Conservation (phyloP, 2,113 vertebrate species). For the Cardinalis cardinalis region DNA sequence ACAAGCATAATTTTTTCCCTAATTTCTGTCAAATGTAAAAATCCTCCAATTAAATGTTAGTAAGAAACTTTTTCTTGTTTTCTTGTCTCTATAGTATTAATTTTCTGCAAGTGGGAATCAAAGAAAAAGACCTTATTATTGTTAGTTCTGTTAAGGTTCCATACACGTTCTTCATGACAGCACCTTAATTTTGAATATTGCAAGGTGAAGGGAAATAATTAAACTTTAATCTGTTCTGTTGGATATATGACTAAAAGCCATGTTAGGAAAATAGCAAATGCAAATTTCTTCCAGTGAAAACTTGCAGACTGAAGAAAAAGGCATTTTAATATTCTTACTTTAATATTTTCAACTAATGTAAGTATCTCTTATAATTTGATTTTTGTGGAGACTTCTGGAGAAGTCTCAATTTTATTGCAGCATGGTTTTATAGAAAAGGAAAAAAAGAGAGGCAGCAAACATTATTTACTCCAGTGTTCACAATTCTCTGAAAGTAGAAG, state of each 20-base stretch:
- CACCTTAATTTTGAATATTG: neutral
- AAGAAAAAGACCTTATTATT: neutral
- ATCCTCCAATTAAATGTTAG: neutral
- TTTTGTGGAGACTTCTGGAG: neutral
- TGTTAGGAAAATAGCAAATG: neutral
- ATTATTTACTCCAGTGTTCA: neutral
- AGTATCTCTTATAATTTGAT: neutral
- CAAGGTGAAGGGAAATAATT: neutral
- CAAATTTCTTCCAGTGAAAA: neutral
- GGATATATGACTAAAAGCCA: neutral
- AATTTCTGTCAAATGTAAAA: neutral
- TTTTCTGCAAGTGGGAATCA: neutral
- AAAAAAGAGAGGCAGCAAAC: neutral
- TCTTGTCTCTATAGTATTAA: neutral
- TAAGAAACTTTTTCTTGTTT: neutral
- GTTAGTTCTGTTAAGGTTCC: neutral
- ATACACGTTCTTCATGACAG: neutral
- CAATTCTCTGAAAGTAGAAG: neutral
- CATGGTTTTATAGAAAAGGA: neutral
- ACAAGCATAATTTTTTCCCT: neutral
- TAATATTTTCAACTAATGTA: neutral
- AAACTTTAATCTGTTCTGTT: neutral
- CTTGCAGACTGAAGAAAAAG: neutral
- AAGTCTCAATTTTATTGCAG: neutral
- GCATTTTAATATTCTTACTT: neutral